phyloP scores from a whole-genome alignment of 1,140 invertebrate species.

The Lucilia cuprina region DNA sequence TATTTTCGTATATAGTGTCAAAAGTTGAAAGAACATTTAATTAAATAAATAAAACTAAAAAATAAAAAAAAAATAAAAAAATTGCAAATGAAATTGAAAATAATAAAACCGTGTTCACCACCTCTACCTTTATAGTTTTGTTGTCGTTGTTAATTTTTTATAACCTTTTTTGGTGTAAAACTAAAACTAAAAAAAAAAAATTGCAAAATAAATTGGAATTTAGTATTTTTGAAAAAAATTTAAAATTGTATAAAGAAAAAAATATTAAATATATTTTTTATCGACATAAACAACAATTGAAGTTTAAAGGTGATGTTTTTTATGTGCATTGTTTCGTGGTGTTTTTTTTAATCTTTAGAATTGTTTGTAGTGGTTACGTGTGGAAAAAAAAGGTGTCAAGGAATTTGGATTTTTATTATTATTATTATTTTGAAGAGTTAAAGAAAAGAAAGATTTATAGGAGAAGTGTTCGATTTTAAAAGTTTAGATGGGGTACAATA shows the following conservation, averaged over 20 bases:
- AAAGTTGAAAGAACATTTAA: slow-evolving; percentile 34
- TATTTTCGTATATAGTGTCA: slow-evolving; percentile 10
- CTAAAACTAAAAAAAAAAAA: no score
- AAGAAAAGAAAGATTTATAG: no score
- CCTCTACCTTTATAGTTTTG: no score
- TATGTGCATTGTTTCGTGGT: neutral
- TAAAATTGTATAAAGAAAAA: neutral
- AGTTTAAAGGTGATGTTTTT: neutral
- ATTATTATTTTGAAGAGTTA: no score
- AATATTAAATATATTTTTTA: neutral
- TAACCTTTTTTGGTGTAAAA: neutral
- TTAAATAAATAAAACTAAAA: slow-evolving; percentile 20
- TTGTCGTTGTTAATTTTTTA: neutral
- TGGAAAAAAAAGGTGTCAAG: neutral
- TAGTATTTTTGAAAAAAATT: neutral
- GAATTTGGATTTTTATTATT: neutral
- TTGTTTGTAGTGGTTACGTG: no score
- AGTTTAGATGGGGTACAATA: no score
- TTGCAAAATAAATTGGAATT: slow-evolving; percentile 14
- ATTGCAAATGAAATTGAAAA: no score
- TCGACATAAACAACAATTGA: neutral
- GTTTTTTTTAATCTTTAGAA: neutral
- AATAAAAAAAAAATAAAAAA: neutral
- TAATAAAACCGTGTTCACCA: neutral
- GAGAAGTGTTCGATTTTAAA: no score